A percentile compares a stretch with the other conserved stretches of the same genome.
Evolutionary conservation across 2,113 vertebrate species (phyloP).

Genomic region (Ctenomys sociabilis): DNA sequence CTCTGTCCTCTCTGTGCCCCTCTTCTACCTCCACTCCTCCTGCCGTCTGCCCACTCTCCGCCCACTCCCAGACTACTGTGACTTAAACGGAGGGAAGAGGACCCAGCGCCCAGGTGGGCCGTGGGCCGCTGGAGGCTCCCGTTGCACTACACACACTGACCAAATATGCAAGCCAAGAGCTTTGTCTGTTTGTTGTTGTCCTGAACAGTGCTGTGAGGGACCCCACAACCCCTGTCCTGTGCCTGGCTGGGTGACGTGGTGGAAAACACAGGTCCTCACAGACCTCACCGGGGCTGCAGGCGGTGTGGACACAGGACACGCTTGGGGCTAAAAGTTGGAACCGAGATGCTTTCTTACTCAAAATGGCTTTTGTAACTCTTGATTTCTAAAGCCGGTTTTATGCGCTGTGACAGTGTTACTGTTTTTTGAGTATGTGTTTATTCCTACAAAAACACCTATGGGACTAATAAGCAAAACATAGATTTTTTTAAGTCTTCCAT

Average conservation of each 20-base stretch:
- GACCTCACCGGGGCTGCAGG: not conserved
- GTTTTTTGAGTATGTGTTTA: slow-evolving; percentile 87
- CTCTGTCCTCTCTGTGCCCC: slow-evolving; percentile 44
- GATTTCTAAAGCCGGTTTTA: slow-evolving; percentile 85
- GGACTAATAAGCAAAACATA: slow-evolving; percentile 86
- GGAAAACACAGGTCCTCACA: not conserved
- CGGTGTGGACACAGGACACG: not conserved
- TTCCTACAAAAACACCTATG: slow-evolving; percentile 84
- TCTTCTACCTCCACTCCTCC: slow-evolving; percentile 75
- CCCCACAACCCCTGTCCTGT: not conserved
- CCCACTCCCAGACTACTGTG: slow-evolving; percentile 76
- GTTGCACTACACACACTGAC: slow-evolving; percentile 88
- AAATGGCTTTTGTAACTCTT: slow-evolving; percentile 86
- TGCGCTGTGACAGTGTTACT: slow-evolving; percentile 85
- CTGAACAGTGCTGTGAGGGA: slow-evolving; percentile 2
- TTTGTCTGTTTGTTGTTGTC: slow-evolving; percentile 68
- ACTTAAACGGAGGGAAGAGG: slow-evolving; percentile 68
- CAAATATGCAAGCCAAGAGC: slow-evolving; percentile 86
- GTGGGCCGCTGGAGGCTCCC: slow-evolving; percentile 73
- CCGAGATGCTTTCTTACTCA: slow-evolving; percentile 83
- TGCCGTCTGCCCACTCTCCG: slow-evolving; percentile 42
- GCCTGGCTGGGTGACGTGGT: slow-evolving; percentile 20
- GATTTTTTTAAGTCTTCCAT: slow-evolving; percentile 87
- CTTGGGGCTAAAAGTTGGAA: slow-evolving; percentile 72
- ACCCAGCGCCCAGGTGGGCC: slow-evolving; percentile 60